These are phyloP conservation scores for Agrochola macilenta DNA, from an alignment of 2,888 invertebrate genomes.

Conservation along the genomic window DNA sequence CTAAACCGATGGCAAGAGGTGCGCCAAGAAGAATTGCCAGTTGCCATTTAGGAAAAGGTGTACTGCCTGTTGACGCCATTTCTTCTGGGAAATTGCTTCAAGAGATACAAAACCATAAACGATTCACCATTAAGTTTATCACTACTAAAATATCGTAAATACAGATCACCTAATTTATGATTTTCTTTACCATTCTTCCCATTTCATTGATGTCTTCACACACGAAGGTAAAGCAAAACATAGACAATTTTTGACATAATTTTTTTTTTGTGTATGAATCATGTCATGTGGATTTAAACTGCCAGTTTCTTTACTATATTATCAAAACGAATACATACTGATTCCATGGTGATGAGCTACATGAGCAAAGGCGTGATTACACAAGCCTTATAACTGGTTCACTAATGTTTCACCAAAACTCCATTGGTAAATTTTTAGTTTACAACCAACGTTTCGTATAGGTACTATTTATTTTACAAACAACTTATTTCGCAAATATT, in stretches of 20 bases:
- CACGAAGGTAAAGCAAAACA: constrained; percentile 71
- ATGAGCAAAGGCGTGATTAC: background rate
- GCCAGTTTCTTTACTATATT: constrained; percentile 40
- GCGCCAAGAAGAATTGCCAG: constrained; percentile 95
- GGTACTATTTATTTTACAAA: too few relatives aligned
- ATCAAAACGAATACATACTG: background rate
- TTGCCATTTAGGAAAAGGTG: constrained; percentile 95
- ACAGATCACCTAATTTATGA: constrained; percentile 78
- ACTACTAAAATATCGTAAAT: constrained; percentile 72
- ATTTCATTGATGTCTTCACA: constrained; percentile 77
- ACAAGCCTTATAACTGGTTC: too few relatives aligned
- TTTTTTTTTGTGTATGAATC: constrained; percentile 54
- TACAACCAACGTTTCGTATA: too few relatives aligned
- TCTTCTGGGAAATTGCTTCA: constrained; percentile 71
- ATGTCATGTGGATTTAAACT: constrained; percentile 58
- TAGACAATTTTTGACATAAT: constrained; percentile 74
- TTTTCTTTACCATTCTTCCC: constrained; percentile 77
- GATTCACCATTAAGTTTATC: constrained; percentile 84
- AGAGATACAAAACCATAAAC: constrained; percentile 73
- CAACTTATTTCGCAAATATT: too few relatives aligned
- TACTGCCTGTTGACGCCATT: constrained; percentile 89
- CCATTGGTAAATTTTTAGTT: too few relatives aligned
- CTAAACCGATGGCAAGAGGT: constrained; percentile 95
- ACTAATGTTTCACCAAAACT: too few relatives aligned
- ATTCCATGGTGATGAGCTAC: background rate